Evolutionary conservation across 1,140 invertebrate genomes (phyloP), one percentile per base, ranked within the genome.

Genomic region (Drosophila teissieri): DNA sequence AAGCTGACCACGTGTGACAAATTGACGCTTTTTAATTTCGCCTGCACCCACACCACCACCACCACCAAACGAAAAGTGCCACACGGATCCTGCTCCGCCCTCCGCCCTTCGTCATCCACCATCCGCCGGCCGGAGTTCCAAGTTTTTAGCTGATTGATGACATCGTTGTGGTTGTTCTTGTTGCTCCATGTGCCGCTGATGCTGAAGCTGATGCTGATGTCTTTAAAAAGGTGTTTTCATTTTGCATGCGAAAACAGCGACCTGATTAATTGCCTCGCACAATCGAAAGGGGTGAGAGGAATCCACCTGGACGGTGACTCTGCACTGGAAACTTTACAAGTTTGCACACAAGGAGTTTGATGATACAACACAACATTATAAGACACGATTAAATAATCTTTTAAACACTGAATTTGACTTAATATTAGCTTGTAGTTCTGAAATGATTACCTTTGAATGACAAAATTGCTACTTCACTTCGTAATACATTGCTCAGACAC

Each of bases 21-120:
- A 88, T 88, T 88, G 84, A 88, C 83, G 84, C 83, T 88, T 88
- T 88, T 88, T 88, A 89, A 88, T 88, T 88, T 89, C 51, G 83
- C 76, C 58, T 56, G 79, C 75, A 80, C 62, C 60, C 74, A 64
- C 73, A 84, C 72, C 79, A 76, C 31, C 27, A 3, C 8, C 31
- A 31, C 27, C 61, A 64, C 17, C 22, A 44, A 85, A 80, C 57
- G 82, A 48, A 54, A 85, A 73, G 73, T 49, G 73, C 78, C 67
- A 81, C 73, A 78, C 77, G 39, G 48, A 65, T 62, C 51, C 7
- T 24, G 22, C 12, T 46, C 19, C 27, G n/a, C 11, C 11, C 7
- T 44, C 56, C 19, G 19, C 19, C 19, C 19, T 19, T 19, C 19
- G 19, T 2, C 19, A 19, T 19, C 19, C 19, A 19, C 1, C 19